These are phyloP conservation scores for Sebastes paucispinis DNA, from an alignment of 2,797 vertebrate species.

Conservation along the genomic window DNA sequence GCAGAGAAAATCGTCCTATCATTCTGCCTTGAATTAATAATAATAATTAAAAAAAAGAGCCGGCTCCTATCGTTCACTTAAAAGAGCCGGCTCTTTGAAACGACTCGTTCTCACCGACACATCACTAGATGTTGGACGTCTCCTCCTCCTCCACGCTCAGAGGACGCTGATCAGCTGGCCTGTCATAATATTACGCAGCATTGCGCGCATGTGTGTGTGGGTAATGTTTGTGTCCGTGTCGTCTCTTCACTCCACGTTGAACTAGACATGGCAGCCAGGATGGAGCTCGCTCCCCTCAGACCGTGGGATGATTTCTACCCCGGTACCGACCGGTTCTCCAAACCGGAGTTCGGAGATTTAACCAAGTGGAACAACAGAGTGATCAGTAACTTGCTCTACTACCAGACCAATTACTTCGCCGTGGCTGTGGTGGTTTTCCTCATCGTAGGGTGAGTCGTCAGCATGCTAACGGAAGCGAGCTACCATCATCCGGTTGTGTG, in stretches of 20 bases:
- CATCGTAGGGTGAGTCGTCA: constrained; percentile 89
- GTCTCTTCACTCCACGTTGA: constrained; percentile 21
- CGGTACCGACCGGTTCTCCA: constrained; percentile 87
- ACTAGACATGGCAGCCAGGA: constrained; percentile 82
- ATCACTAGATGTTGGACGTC: no score
- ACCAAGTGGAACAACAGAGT: constrained; percentile 95
- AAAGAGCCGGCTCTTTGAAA: no score
- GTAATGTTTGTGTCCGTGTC: constrained; percentile 41
- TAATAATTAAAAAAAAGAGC: no score
- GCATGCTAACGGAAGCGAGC: constrained; percentile 22
- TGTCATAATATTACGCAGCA: constrained; percentile 67
- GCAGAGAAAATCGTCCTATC: no score
- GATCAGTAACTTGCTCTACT: constrained; percentile 94
- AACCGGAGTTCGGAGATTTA: constrained; percentile 89
- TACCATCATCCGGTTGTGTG: constrained; percentile 19
- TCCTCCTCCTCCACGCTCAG: not conserved
- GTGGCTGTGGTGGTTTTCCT: constrained; percentile 85
- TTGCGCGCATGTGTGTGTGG: not conserved
- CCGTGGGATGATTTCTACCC: constrained; percentile 93
- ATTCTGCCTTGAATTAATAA: no score
- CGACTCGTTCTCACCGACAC: no score
- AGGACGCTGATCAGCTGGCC: constrained; percentile 65
- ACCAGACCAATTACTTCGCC: constrained; percentile 94
- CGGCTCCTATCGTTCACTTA: no score
- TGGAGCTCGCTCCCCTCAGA: constrained; percentile 90